Conservation (phyloP, 2,888 invertebrate species). For the Acleris literana region DNA sequence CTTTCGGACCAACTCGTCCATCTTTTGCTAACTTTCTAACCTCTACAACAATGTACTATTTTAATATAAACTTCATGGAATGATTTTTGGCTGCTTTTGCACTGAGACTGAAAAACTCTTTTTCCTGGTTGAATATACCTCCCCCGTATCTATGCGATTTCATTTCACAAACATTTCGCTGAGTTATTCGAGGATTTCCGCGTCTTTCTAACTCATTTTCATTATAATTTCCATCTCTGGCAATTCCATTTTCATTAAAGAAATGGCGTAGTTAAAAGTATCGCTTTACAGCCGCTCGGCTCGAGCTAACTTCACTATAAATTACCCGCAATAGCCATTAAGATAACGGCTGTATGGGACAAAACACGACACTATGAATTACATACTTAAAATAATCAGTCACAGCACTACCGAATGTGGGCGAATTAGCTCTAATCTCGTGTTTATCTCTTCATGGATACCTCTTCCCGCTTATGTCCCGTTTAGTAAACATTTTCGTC, state of each 20-base stretch:
- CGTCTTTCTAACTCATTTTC: not conserved
- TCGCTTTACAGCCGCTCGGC: conserved; percentile 17
- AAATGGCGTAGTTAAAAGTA: conserved; percentile 29
- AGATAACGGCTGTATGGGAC: conserved; percentile 64
- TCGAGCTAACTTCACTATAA: conserved; percentile 41
- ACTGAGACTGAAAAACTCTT: too few species aligned
- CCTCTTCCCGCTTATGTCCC: conserved; percentile 50
- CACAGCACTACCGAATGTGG: conserved; percentile 71
- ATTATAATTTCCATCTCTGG: not conserved
- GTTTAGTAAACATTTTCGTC: conserved; percentile 65
- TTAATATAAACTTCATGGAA: too few species aligned
- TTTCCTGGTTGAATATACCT: too few species aligned
- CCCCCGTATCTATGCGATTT: not conserved
- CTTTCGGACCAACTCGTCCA: too few species aligned
- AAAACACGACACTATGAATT: conserved; percentile 57
- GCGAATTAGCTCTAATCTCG: conserved; percentile 62
- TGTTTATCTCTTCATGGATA: conserved; percentile 61
- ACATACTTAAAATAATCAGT: conserved; percentile 57
- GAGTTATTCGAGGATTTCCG: not conserved
- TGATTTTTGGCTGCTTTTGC: too few species aligned
- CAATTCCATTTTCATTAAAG: conserved; percentile 16
- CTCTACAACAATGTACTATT: too few species aligned
- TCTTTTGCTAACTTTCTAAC: too few species aligned
- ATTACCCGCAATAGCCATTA: conserved; percentile 57
- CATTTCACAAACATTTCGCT: conserved; percentile 1